Evolutionary conservation across 2,888 invertebrate species (phyloP).

Genomic region (Erannis defoliaria): DNA sequence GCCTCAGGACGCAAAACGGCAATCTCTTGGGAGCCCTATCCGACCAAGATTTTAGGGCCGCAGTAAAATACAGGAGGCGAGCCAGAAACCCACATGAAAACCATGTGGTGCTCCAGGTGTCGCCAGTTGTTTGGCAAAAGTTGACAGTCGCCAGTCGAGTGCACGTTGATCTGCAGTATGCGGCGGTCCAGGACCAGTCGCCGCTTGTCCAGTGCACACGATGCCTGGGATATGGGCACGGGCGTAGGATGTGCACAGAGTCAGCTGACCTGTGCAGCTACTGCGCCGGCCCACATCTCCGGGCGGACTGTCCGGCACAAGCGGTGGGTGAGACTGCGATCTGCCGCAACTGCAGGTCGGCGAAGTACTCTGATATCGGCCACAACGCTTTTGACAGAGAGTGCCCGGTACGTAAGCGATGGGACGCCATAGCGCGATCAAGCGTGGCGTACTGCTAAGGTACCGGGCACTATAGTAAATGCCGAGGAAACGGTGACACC

Average conservation of each 20-base stretch:
- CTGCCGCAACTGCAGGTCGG: background rate
- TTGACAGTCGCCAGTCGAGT: background rate
- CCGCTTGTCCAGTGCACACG: background rate
- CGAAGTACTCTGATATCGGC: background rate
- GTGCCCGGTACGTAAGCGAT: background rate
- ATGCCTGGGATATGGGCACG: background rate
- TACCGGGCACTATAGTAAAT: background rate
- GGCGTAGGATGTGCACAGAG: background rate
- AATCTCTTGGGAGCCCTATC: background rate
- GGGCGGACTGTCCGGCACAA: background rate
- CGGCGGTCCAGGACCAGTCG: background rate
- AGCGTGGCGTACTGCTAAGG: background rate
- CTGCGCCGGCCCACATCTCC: background rate
- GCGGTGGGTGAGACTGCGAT: background rate
- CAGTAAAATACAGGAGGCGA: background rate
- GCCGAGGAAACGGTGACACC: background rate
- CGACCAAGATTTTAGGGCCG: background rate
- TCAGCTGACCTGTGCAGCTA: background rate
- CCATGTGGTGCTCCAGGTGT: too few relatives aligned
- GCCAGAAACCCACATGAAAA: too few relatives aligned
- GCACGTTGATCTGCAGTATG: background rate
- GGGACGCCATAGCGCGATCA: background rate
- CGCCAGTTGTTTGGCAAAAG: background rate
- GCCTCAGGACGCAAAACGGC: too few relatives aligned
- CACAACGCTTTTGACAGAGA: constrained; percentile 15